These are phyloP conservation scores for Spinus pinus DNA, from an alignment of 2,797 vertebrate species.

Conservation along the genomic window DNA sequence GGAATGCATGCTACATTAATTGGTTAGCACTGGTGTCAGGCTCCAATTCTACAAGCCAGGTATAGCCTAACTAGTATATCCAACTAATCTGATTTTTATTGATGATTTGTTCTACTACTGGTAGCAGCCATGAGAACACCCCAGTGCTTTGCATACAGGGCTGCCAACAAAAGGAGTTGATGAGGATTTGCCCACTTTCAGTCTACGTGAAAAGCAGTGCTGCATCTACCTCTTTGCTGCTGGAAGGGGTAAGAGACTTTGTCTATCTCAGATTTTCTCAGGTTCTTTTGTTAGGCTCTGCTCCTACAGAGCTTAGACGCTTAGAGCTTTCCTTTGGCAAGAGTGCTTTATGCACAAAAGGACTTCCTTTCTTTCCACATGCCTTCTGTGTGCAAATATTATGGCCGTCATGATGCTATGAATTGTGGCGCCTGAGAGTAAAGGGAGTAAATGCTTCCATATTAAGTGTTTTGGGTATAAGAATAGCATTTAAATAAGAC, in stretches of 20 bases:
- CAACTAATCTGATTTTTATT: background rate
- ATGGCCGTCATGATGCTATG: background rate
- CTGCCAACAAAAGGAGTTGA: conserved; percentile 40
- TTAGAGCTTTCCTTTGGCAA: background rate
- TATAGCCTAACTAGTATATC: background rate
- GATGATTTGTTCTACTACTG: background rate
- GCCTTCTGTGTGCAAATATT: background rate
- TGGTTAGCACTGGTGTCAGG: background rate
- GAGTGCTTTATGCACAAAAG: background rate
- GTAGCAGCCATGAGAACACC: background rate
- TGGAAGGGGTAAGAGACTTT: background rate
- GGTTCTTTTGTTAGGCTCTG: background rate
- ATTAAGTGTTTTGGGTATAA: background rate
- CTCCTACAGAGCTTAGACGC: background rate
- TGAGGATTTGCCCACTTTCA: conserved; percentile 22
- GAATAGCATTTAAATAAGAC: background rate
- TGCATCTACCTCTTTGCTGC: conserved; percentile 32
- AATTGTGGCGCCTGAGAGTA: background rate
- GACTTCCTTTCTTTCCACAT: background rate
- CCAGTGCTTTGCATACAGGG: conserved; percentile 17
- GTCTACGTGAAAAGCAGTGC: background rate
- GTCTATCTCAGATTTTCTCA: background rate
- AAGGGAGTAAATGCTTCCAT: background rate
- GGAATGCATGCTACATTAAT: background rate
- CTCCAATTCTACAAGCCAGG: background rate